Evolutionary conservation across 2,888 invertebrate genomes (phyloP), one percentile per base, ranked within the genome.

Genomic region (Drosophila leonis): DNA sequence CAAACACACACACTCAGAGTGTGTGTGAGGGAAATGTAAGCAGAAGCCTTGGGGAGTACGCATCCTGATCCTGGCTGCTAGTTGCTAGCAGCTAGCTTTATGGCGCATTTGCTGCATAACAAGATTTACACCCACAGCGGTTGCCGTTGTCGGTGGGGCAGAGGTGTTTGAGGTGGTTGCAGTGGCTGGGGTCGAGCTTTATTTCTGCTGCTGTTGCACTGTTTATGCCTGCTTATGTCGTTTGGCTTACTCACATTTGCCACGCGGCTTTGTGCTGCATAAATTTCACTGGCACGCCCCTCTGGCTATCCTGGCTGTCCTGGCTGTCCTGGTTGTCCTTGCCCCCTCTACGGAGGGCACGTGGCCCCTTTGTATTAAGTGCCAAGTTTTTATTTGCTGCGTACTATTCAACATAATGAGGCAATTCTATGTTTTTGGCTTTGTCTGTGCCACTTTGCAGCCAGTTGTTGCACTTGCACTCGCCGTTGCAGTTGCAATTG

Each of bases 181-280:
- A 6, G n/a, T 44, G 33, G 49, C 66, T 54, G 66, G 7, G 31
- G 29, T 42, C 48, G 49, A 6, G 18, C 33, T 44, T 39, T 51
- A 54, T 44, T 39, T 37, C 37, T 60, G 48, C 35, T 49, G 60
- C 63, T 61, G 65, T 56, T 56, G 54, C 72, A 69, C 70, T 84
- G 81, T 88, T 88, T 86, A 87, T 81, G 87, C 78, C 86, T 84
- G 84, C 88, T 84, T 86, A 87, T 84, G 87, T 89, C 84, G 87
- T 80, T 84, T 87, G 87, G 83, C 86, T 88, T 88, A 80, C 82
- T 83, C 82, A 84, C 89, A 85, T 84, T 89, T 87, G 88, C 84
- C 71, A 75, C 80, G 75, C 87, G 86, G 83, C 83, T 83, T 83
- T 83, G 83, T 88, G 89, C 79, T 73, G 84, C 88, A 84, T 84